These are phyloP conservation scores for Trochalopteron elliotii DNA, from an alignment of 2,113 vertebrate species.

Conservation along the genomic window DNA sequence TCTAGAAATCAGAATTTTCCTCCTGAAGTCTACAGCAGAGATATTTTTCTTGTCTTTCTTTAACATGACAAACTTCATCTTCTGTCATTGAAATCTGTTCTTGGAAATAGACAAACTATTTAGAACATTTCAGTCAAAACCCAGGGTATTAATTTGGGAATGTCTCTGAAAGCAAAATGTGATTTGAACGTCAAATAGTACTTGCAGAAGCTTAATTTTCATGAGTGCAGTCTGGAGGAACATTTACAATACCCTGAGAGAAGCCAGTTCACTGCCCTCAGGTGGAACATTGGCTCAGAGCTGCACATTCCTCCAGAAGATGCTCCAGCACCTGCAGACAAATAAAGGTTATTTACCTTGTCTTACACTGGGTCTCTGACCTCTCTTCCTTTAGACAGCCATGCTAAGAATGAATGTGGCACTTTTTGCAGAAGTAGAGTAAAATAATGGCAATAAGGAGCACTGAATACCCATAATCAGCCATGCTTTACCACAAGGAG, in stretches of 20 bases:
- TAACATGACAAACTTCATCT: background rate
- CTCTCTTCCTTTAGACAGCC: background rate
- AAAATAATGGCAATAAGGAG: background rate
- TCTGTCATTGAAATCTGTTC: background rate
- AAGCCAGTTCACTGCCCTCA: background rate
- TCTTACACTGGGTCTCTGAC: background rate
- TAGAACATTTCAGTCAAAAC: background rate
- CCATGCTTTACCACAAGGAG: background rate
- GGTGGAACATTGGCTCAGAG: background rate
- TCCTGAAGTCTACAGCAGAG: background rate
- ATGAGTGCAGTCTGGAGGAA: background rate
- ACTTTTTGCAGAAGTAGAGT: background rate
- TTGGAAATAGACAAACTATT: background rate
- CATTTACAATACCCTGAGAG: background rate
- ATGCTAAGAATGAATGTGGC: background rate
- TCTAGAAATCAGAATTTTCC: background rate
- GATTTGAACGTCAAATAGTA: background rate
- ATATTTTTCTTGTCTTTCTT: background rate
- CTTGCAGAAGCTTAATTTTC: background rate
- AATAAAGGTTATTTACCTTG: background rate
- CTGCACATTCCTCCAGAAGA: background rate
- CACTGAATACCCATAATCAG: background rate
- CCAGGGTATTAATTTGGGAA: background rate
- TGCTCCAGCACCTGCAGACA: background rate
- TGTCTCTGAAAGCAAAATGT: background rate